These are phyloP conservation scores for Tryphoninae sp. DNA, from an alignment of 2,888 invertebrate species.

Conservation along the genomic window DNA sequence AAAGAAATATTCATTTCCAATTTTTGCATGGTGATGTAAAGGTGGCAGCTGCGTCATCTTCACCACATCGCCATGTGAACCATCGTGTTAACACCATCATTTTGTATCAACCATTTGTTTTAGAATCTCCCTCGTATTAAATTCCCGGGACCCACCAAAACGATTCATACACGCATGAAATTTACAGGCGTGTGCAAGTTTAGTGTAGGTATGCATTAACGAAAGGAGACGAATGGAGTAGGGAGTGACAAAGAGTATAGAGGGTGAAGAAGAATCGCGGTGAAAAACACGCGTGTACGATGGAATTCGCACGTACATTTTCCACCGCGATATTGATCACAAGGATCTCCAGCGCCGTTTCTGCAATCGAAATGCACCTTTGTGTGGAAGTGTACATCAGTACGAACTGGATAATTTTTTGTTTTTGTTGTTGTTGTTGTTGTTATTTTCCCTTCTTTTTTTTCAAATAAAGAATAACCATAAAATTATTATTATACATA, in stretches of 20 bases:
- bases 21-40: neutral
- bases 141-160: constrained; percentile 17
- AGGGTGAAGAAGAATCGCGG: constrained; percentile 38
- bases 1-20: neutral
- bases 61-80: too few species aligned
- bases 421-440: neutral
- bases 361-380: constrained; percentile 27
- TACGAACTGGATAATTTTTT: constrained; percentile 1
- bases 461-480: neutral
- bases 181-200: constrained; percentile 35
- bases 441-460: neutral
- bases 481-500: neutral
- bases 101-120: constrained; percentile 20
- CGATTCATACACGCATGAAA: constrained; percentile 42
- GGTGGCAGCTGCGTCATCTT: neutral
- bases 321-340: constrained; percentile 32
- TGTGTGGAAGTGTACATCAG: constrained; percentile 16
- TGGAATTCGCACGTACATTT: constrained; percentile 42
- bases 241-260: neutral
- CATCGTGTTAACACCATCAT: too few species aligned
- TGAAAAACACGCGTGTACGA: constrained; percentile 21
- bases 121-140: constrained; percentile 32
- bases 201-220: constrained; percentile 35
- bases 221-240: constrained; percentile 2
- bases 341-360: constrained; percentile 6